A percentile compares a stretch with the other conserved stretches of the same genome.
Conservation (phyloP, 1,140 invertebrate genomes). For the Apolygus lucorum region DNA sequence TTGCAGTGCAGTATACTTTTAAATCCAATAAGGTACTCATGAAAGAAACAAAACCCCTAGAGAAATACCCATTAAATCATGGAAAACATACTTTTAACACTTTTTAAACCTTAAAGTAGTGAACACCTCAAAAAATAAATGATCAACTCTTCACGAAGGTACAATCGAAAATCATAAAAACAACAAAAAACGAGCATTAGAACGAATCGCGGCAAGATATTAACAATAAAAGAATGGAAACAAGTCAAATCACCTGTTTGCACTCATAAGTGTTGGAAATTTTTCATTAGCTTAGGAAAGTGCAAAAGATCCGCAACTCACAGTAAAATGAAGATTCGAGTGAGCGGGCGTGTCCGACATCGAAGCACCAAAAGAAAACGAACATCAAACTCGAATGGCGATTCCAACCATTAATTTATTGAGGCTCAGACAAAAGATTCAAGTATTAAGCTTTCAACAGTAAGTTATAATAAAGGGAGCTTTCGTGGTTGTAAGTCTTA, state of each 20-base stretch:
- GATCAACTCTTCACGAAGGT: too few species aligned
- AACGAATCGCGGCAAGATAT: not conserved
- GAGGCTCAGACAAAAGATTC: not conserved
- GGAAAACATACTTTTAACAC: not conserved
- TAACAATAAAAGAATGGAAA: not conserved
- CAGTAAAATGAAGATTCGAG: too few species aligned
- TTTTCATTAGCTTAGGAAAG: not conserved
- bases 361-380: not conserved
- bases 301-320: not conserved
- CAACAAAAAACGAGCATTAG: too few species aligned
- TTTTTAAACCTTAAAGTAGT: not conserved
- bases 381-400: not conserved
- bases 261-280: too few species aligned
- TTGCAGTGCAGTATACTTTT: not conserved
- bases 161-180: not conserved
- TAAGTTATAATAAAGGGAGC: not conserved
- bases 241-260: not conserved
- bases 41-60: not conserved
- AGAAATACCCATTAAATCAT: not conserved
- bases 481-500: not conserved
- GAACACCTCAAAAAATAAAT: not conserved
- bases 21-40: not conserved
- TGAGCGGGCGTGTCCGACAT: too few species aligned
- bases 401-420: not conserved
- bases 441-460: not conserved